Base-by-base conservation (phyloP, 2,797 vertebrate genomes). In the Sarcoramphus papa region DNA sequence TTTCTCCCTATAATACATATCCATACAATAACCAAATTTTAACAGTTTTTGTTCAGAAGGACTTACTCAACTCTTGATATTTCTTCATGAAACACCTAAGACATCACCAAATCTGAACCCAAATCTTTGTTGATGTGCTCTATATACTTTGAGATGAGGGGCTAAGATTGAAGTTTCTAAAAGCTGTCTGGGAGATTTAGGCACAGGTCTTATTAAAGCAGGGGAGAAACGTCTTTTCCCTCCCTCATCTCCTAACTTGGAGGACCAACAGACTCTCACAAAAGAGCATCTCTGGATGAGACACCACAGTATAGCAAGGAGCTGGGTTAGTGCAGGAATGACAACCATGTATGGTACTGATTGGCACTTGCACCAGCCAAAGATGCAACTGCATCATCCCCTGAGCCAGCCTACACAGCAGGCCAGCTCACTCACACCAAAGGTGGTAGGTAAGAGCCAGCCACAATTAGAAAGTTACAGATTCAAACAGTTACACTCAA, bases 221-320 rank as follows among this genome's bases (percentile, higher is more conserved):
- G 12, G 12, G 17, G 10, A 56, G 28, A 21, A 24, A 35, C 0
- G 0, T 24, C 23, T n/a, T 51, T 80, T 51, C 10, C 37, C 14
- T 79, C 54, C 16, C 11, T 60, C 10, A 16, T 47, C 24, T 57
- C 22, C 35, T 68, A 14, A 72, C 8, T 18, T 76, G 40, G 68
- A 56, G 27, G 23, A 79, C 31, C 28, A 6, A 41, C 25, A 77
- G 40, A 41, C 16, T 69, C 41, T 53, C 48, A 81, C 22, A 64
- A 35, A 28, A 53, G 11, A 51, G 37, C 19, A 51, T 48, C 50
- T 40, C 57, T 53, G 57, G 40, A 57, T 57, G 45, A 41, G 62
- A 85, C 13, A 47, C n/a, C 25, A 11, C 25, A 69, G 14, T 11
- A n/a, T 51, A 47, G 31, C 47, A 53, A 56, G 30, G n/a, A 85